Base-by-base conservation (phyloP, 30 jellyfish, hydroid and myxozoan genomes). In the Aurelia sp. region DNA sequence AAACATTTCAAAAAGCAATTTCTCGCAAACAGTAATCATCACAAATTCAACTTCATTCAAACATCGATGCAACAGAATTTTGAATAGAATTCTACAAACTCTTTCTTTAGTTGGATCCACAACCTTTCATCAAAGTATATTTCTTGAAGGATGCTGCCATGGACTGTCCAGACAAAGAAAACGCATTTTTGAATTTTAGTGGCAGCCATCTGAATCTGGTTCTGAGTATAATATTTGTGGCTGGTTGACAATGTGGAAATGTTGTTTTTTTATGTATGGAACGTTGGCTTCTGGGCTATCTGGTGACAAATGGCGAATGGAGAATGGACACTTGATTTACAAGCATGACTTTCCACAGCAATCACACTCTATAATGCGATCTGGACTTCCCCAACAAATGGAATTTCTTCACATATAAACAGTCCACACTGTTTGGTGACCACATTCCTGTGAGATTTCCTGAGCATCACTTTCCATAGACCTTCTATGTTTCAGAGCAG, bases 401-500 rank as follows among this genome's bases (percentile, higher is more conserved):
- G 83, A 10, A 79, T 13, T 19, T 79, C 82, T 18, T 79, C 22
- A 37, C 31, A 65, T 10, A 79, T 73, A 31, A 79, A 79, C 59
- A 79, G 0, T 5, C 90, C 82, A 79, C 90, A 73, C 48, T 73
- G 75, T 11, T 12, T 73, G 19, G 50, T 13, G 18, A 13, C 50
- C 47, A 47, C 84, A 73, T 73, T 73, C 16, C 21, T 73, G 60
- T 73, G 84, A 15, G 31, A 13, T 31, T 73, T 73, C 65, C 3
- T 53, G 19, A 53, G 65, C 65, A 53, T 53, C 65, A 53, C 19
- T 16, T 76, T 62, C 96, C 93, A 86, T 86, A 21, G 74, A 59
- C 51, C 96, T 51, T n/a, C 92, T 87, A 74, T 76, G 75, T 59
- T 75, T 86, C 62, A 74, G 76, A 53, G 96, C 96, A 22, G 92